Conservation (phyloP, 2,113 vertebrate genomes). For the Stictonetta naevosa region DNA sequence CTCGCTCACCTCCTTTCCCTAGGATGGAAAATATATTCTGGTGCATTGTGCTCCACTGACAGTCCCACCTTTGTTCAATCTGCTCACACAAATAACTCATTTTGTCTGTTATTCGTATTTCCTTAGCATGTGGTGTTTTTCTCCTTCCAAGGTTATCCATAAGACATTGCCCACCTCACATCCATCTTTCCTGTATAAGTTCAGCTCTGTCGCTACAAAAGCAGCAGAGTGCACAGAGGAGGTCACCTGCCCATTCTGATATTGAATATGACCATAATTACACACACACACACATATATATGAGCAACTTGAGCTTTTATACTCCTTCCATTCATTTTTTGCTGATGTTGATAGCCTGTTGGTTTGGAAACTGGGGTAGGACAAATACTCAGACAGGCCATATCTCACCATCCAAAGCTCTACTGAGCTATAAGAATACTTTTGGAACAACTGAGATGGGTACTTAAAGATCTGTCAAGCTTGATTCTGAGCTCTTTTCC, state of each 20-base stretch:
- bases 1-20: background rate
- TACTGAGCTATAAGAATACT: background rate
- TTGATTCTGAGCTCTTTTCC: background rate
- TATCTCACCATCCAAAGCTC: background rate
- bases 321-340: background rate
- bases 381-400: background rate
- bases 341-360: background rate
- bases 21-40: background rate
- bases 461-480: background rate
- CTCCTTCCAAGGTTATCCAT: background rate
- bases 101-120: background rate
- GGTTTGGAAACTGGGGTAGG: background rate
- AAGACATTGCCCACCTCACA: background rate
- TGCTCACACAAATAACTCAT: background rate
- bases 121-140: background rate
- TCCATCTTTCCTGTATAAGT: background rate
- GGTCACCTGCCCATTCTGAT: background rate
- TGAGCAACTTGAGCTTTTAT: background rate
- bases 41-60: background rate
- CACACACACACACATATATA: too few relatives aligned
- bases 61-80: background rate
- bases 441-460: background rate
- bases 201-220: background rate
- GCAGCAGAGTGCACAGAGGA: background rate
- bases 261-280: background rate